Conservation (phyloP, 37 sponge, comb jelly and placozoan species). For the Hormiphora californensis region DNA sequence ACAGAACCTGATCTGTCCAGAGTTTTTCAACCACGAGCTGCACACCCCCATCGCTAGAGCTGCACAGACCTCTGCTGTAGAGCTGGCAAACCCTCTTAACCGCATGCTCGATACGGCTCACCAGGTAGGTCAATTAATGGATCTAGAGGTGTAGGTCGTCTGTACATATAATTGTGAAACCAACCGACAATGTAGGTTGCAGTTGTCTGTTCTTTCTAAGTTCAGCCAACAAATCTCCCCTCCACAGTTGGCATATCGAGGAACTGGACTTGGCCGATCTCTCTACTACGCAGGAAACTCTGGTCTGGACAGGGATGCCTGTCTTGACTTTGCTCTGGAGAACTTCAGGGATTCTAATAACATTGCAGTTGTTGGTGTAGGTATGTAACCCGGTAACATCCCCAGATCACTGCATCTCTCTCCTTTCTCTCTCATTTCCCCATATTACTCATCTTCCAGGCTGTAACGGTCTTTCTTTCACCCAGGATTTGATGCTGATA, state of each 20-base stretch:
- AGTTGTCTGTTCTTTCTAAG: neutral
- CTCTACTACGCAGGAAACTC: neutral
- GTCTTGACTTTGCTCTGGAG: neutral
- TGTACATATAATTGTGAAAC: too few relatives aligned
- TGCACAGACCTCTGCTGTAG: neutral
- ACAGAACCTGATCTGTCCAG: conserved; percentile 40
- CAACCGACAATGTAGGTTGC: neutral
- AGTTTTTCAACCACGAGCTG: conserved; percentile 51
- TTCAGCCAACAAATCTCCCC: neutral
- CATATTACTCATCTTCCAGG: too few relatives aligned
- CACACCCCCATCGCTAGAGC: neutral
- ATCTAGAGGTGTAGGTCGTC: too few relatives aligned
- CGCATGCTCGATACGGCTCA: neutral
- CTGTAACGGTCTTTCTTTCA: neutral
- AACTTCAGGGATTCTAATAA: conserved; percentile 53
- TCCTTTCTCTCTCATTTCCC: too few relatives aligned
- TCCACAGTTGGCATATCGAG: conserved; percentile 41
- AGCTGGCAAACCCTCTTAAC: neutral
- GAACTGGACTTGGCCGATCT: conserved; percentile 46
- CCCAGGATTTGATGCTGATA: conserved; percentile 17
- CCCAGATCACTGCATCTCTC: neutral
- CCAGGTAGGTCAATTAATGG: too few relatives aligned
- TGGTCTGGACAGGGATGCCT: neutral
- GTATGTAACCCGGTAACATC: neutral
- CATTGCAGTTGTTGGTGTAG: conserved; percentile 41